Base-by-base conservation (phyloP, 2,113 vertebrate genomes). In the Melanocharis versteri region DNA sequence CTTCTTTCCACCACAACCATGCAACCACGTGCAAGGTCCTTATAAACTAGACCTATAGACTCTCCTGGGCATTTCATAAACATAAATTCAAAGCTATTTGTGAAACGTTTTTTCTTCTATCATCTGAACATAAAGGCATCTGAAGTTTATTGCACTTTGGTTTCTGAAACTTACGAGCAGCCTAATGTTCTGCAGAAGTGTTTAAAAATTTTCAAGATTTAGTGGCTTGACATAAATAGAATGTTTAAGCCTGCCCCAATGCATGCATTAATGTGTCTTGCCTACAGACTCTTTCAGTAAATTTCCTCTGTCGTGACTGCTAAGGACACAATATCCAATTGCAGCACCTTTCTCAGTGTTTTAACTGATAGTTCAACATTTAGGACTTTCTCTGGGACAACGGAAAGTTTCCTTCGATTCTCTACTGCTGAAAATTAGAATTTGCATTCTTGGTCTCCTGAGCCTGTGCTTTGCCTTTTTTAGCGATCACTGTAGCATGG, bases 381-480 rank as follows among this genome's bases (percentile, higher is more conserved):
- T 56, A 80, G 15, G 21, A 64, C 23, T 50, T 81, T 77, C 16
- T 42, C 27, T 53, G 37, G 16, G 14, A 80, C n/a, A 80, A 35
- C 4, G 5, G 19, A 75, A 65, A 53, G 1, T 23, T 62, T 75
- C 7, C 21, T 66, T 78, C 0, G 0, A 4, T 71, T 80, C 26
- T 50, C 7, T 72, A 1, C 13, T 71, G 31, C 22, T 90, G 39
- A 50, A 86, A 80, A 72, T 50, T 45, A 71, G 13, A 54, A 54
- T 47, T 28, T 42, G 20, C 4, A 30, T 44, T 56, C 28, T 50
- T 54, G 60, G 33, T 44, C 37, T 66, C 76, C 39, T 16, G 39
- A 33, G 30, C 2, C 3, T 21, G 13, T 58, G 15, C 23, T 24
- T 66, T 28, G 30, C 10, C 8, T 65, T 21, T 92, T 68, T 39